Conservation (phyloP, 2,113 vertebrate genomes). For the Ptychochromis oligacanthus region DNA sequence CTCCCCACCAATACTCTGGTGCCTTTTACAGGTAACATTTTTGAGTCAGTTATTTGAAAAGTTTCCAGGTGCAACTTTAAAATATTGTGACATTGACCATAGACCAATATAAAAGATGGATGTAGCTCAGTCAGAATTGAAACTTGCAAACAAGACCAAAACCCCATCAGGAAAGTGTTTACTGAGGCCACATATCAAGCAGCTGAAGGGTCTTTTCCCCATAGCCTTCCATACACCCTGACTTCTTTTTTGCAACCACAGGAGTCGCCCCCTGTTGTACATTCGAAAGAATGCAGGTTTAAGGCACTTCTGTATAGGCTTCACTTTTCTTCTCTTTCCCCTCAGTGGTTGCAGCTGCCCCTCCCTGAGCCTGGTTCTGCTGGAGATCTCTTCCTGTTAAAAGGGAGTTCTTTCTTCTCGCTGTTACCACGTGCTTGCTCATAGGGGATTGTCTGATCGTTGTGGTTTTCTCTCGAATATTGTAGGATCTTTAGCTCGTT, state of each 20-base stretch:
- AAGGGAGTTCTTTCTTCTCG: not conserved
- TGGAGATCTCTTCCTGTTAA: not conserved
- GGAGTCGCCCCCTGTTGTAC: not conserved
- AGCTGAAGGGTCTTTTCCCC: too few relatives aligned
- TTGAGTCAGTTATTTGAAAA: not conserved
- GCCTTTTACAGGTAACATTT: not conserved
- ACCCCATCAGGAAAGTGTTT: not conserved
- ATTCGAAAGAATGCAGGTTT: not conserved
- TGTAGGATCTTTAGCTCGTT: accelerated
- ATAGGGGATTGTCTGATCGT: accelerated
- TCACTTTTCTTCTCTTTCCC: not conserved
- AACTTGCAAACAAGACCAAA: not conserved
- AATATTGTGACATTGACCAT: not conserved
- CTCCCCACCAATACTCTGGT: not conserved
- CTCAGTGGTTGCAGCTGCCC: not conserved
- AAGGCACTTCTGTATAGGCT: not conserved
- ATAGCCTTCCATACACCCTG: not conserved
- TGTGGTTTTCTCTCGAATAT: not conserved
- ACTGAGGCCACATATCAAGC: not conserved
- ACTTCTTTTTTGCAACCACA: not conserved
- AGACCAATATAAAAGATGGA: not conserved
- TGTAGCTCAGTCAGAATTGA: accelerated
- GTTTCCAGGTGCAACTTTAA: conserved; percentile 38
- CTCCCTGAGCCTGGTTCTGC: not conserved
- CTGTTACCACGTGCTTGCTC: not conserved